Evolutionary conservation across 2,888 invertebrate species (phyloP), one percentile per base, ranked within the genome.

Genomic region (Lucinisca nassula): DNA sequence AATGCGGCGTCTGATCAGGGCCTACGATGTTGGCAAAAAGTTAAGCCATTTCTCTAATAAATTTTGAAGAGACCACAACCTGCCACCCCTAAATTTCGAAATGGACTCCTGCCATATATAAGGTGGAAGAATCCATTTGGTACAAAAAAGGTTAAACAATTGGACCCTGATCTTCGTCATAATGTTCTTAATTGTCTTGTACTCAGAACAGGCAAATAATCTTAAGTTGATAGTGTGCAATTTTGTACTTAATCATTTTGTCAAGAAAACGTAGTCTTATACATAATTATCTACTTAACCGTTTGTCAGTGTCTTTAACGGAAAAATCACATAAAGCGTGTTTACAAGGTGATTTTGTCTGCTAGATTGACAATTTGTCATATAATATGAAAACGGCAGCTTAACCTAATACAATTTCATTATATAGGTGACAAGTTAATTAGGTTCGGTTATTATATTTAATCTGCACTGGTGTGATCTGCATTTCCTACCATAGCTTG

Each of bases 301-400:
- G 21, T 67, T 35, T 67, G 67, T 30, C 67, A 67, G 67, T 67
- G 67, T 35, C 67, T 17, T 67, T 30, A 30, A 35, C 17, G 32
- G 35, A 67, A 35, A 35, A 67, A 12, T 21, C 35, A 30, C 35
- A 32, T 35, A 67, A 32, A 35, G 67, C 27, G 17, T 67, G 67
- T 67, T 67, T 67, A 67, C 67, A 67, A 67, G 67, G 67, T 35
- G 67, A 67, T 67, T 67, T 67, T 67, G 67, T 67, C 67, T 67
- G 1, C 6, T 17, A 17, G 30, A 67, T 35, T 67, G 67, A 35
- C 67, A 67, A 67, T 67, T 67, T 67, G 67, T 67, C 67, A 21
- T 67, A 67, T 35, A 67, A 67, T 67, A 67, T 67, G 6, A 67
- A 67, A 67, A 67, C 24, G 67, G 67, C 35, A 35, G 67, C 35